A percentile compares a stretch with the other conserved stretches of the same genome.
Conservation (phyloP, 2,113 vertebrate species). For the Todiramphus chloris region DNA sequence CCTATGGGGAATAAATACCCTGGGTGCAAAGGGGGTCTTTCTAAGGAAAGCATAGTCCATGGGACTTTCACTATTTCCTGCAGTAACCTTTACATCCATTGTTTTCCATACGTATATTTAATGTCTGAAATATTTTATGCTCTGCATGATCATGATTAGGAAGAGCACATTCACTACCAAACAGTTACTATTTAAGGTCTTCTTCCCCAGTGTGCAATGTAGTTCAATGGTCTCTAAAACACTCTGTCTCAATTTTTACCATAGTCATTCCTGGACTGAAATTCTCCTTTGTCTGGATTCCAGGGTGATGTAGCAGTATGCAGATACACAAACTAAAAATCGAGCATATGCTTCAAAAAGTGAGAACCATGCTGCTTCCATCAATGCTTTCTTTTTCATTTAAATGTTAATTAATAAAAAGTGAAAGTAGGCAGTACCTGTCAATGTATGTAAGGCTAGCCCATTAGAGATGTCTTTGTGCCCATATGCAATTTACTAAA, state of each 20-base stretch:
- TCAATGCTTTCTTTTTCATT: background rate
- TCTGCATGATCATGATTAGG: background rate
- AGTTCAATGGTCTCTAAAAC: background rate
- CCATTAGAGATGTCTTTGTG: constrained; percentile 1
- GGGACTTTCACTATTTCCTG: background rate
- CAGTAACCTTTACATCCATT: background rate
- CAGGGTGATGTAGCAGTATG: background rate
- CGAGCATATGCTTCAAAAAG: background rate
- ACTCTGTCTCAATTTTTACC: background rate
- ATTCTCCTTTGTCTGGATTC: background rate
- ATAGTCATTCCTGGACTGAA: background rate
- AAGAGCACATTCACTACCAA: background rate
- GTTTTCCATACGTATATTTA: background rate
- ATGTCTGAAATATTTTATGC: background rate
- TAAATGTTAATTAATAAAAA: background rate
- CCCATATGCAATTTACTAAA: background rate
- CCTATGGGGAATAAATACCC: background rate
- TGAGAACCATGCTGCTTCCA: background rate
- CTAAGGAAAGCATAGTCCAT: background rate
- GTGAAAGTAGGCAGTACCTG: background rate
- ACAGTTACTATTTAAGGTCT: background rate
- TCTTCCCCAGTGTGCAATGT: background rate
- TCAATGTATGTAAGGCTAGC: background rate
- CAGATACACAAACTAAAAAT: background rate
- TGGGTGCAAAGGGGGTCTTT: background rate